These are phyloP conservation scores for Bemisia tabaci DNA, from an alignment of 1,140 invertebrate genomes.

Conservation along the genomic window DNA sequence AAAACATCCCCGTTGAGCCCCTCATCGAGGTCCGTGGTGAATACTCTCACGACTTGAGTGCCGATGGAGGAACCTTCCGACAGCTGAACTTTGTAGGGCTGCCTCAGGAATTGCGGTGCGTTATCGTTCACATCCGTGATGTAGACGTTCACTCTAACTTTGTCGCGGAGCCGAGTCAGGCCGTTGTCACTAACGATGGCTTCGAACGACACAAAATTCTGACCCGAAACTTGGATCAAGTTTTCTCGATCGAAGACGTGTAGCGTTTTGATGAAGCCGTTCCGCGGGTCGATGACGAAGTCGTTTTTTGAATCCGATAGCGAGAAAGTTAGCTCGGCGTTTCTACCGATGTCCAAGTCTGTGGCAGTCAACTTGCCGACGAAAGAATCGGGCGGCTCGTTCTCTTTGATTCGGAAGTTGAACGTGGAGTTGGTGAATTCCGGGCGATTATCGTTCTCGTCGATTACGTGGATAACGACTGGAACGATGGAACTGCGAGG, in stretches of 20 bases:
- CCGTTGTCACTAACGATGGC: constrained; percentile 82
- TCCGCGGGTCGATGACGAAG: constrained; percentile 76
- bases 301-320: constrained; percentile 60
- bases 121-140: constrained; percentile 90
- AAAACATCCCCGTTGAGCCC: constrained; percentile 81
- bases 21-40: constrained; percentile 76
- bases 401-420: constrained; percentile 72
- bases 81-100: constrained; percentile 71
- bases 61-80: constrained; percentile 64
- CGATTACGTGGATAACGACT: constrained; percentile 79
- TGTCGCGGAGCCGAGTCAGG: constrained; percentile 56
- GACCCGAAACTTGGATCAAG: constrained; percentile 55
- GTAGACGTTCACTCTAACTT: constrained; percentile 76
- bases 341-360: constrained; percentile 80
- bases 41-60: constrained; percentile 67
- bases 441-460: constrained; percentile 93
- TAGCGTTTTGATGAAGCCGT: constrained; percentile 79
- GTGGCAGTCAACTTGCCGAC: constrained; percentile 76
- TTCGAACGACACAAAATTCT: constrained; percentile 64
- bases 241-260: constrained; percentile 76
- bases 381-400: constrained; percentile 74
- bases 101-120: constrained; percentile 63
- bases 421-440: constrained; percentile 75
- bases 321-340: constrained; percentile 81
- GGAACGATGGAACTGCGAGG: constrained; percentile 64